Evolutionary conservation across 2,797 vertebrate genomes (phyloP).

Genomic region (Gymnopithys bicolor): DNA sequence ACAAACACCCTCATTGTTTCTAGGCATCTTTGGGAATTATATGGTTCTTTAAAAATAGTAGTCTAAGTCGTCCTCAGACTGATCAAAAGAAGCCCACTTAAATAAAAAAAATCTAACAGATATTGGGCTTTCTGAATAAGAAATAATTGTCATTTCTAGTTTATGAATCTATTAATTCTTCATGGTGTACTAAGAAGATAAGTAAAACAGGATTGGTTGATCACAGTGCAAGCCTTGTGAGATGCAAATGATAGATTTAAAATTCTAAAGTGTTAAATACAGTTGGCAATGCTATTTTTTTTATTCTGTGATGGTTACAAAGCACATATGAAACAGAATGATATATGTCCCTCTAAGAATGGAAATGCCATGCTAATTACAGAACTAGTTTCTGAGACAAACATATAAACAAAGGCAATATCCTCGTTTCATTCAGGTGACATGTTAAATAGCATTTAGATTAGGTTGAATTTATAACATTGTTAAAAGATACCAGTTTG

Average conservation of each 20-base stretch:
- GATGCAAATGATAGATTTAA: neutral
- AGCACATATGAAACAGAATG: neutral
- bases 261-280: neutral
- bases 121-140: neutral
- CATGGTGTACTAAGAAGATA: neutral
- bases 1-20: neutral
- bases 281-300: neutral
- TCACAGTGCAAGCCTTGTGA: neutral
- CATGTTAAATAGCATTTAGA: constrained; percentile 33
- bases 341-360: neutral
- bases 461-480: constrained; percentile 51
- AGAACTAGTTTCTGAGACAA: constrained; percentile 13
- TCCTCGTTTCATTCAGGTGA: constrained; percentile 13
- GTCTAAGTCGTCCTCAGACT: neutral
- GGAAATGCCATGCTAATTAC: neutral
- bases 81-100: neutral
- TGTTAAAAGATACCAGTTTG: constrained; percentile 47
- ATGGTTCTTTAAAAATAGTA: neutral
- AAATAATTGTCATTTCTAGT: neutral
- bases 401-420: neutral
- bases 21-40: neutral
- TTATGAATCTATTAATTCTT: neutral
- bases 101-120: neutral
- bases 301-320: neutral
- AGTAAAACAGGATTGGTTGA: neutral